Evolutionary conservation across 2,888 invertebrate species (phyloP), one percentile per base, ranked within the genome.

Genomic region (Diloba caeruleocephala): DNA sequence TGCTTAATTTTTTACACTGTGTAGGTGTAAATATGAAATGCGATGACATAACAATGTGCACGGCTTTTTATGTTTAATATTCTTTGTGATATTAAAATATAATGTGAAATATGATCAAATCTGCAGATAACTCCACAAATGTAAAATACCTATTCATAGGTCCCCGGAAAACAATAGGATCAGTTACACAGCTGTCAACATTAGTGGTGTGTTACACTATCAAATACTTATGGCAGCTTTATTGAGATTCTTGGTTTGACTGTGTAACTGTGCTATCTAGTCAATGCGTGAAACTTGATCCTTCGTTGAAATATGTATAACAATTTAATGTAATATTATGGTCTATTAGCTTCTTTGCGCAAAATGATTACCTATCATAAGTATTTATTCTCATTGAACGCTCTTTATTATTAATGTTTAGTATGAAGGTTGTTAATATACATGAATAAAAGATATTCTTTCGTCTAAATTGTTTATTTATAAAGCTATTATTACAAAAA

Each of bases 371-470:
- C 55, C 23, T 55, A 46, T 58, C 26, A 46, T 53, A 61, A 55
- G 45, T 52, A 58, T 61, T 65, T 64, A 67, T 67, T 66, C 54
- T 56, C 63, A 69, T 74, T 66, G 55, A 66, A 63, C 62, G 71
- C 63, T 62, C 68, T 71, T 69, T 53, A 70, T 69, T 53, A 70
- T 64, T 67, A 59, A 60, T 73, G 57, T 72, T 69, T 71, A 71
- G 71, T 60, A 67, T 54, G 62, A 73, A 71, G 69, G 62, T 76
- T 78, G 73, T 79, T 70, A 71, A 66, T 55, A 69, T 57, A 72
- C 50, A 64, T 69, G 43, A 74, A 74, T 61, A 73, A 76, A 79
- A 63, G 52, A 70, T 75, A 70, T 77, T 74, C 55, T 69, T 61
- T 70, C 49, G 46, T 43, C 39, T 53, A 48, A 48, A 42, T 33